Percentiles rank a stretch among this genome's conserved stretches.
Conservation (phyloP, 2,113 vertebrate species). For the Suricata suricatta region DNA sequence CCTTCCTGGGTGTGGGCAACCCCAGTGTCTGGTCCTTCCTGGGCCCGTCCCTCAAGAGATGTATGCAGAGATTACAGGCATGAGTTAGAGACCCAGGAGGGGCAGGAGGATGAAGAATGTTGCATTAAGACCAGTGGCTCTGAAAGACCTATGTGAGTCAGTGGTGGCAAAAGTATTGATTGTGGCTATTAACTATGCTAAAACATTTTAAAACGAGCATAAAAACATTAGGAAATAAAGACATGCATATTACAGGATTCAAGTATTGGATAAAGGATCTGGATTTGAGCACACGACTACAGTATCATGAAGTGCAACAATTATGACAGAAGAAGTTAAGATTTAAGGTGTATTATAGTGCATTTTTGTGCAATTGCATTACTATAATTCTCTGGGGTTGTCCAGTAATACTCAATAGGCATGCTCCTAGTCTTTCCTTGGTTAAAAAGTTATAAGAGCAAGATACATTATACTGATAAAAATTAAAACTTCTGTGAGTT, state of each 20-base stretch:
- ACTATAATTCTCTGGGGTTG: not conserved
- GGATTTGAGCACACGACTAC: not conserved
- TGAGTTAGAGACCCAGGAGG: not conserved
- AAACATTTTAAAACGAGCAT: not conserved
- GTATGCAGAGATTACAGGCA: not conserved
- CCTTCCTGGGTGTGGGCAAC: not conserved
- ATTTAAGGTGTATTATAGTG: not conserved
- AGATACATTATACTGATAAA: not conserved
- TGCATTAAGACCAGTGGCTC: not conserved
- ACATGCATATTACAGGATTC: not conserved
- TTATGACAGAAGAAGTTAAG: not conserved
- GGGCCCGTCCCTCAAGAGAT: not conserved
- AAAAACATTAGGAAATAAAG: conserved; percentile 15
- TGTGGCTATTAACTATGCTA: not conserved
- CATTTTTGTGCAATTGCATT: not conserved
- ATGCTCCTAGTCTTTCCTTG: not conserved
- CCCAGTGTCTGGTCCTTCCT: not conserved
- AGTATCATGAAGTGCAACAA: not conserved
- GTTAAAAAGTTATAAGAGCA: not conserved
- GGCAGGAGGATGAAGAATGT: not conserved
- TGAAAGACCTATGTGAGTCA: not conserved
- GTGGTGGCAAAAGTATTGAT: not conserved
- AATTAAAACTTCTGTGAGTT: conserved; percentile 16
- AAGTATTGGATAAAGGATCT: not conserved
- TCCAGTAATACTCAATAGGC: not conserved